Evolutionary conservation across 2,797 vertebrate species (phyloP).

Genomic region (Falco berigora): DNA sequence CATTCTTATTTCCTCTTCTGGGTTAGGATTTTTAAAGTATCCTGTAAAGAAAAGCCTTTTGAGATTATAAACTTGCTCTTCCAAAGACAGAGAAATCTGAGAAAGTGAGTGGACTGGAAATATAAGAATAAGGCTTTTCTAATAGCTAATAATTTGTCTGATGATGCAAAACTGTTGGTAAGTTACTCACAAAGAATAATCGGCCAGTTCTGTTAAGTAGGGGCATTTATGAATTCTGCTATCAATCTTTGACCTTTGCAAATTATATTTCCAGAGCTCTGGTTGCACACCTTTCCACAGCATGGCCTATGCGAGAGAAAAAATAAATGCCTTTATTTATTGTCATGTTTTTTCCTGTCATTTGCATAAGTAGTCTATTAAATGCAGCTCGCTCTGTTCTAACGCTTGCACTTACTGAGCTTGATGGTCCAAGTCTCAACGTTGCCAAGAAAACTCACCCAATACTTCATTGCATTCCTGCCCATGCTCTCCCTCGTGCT

Average conservation of each 20-base stretch:
- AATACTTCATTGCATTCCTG: rapidly evolving
- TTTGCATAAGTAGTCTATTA: not conserved
- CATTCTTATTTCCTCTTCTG: not conserved
- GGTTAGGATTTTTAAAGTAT: not conserved
- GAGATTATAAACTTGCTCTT: not conserved
- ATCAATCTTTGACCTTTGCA: slow-evolving; percentile 44
- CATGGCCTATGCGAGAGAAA: not conserved
- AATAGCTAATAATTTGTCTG: not conserved
- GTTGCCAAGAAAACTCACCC: not conserved
- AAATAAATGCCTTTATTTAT: slow-evolving; percentile 10
- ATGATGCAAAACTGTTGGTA: not conserved
- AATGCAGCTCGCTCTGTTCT: not conserved
- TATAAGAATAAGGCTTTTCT: not conserved
- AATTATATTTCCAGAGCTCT: not conserved
- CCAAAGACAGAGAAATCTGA: not conserved
- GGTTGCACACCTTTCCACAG: slow-evolving; percentile 2
- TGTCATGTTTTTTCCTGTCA: not conserved
- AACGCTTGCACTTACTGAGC: not conserved
- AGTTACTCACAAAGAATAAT: not conserved
- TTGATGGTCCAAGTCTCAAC: not conserved
- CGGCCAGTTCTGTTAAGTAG: not conserved
- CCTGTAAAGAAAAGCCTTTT: not conserved
- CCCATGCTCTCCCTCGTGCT: not conserved
- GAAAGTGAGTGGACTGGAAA: not conserved
- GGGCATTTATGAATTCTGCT: not conserved